phyloP scores from a whole-genome alignment of 1,140 invertebrate genomes.

The Tetramorium alpestre region DNA sequence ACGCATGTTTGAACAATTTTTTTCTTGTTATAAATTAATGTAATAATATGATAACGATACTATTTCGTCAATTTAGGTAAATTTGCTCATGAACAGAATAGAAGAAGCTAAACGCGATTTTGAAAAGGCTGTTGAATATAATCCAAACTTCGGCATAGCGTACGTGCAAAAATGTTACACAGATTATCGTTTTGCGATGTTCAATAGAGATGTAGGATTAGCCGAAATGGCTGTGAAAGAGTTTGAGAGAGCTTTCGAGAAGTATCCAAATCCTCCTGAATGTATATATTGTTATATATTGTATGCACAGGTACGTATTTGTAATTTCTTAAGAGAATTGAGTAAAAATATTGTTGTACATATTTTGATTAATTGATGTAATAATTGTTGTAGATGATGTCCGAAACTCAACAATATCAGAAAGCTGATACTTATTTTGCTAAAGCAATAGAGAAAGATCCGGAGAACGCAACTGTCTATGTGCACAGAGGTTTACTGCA shows the following conservation, averaged over 20 bases:
- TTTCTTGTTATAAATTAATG: neutral
- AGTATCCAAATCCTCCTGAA: constrained; percentile 94
- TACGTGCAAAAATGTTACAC: constrained; percentile 95
- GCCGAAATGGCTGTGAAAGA: constrained; percentile 88
- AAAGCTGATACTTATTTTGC: constrained; percentile 93
- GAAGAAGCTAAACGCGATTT: constrained; percentile 93
- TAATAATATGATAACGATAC: constrained; percentile 15
- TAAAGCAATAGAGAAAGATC: constrained; percentile 93
- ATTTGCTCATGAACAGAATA: constrained; percentile 92
- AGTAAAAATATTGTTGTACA: constrained; percentile 3
- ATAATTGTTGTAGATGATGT: constrained; percentile 51
- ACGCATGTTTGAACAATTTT: neutral
- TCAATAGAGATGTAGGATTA: constrained; percentile 86
- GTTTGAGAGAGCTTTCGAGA: constrained; percentile 91
- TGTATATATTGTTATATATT: constrained; percentile 89
- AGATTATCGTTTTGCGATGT: constrained; percentile 90
- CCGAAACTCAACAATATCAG: constrained; percentile 91
- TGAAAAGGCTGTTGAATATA: constrained; percentile 92
- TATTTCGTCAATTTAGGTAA: constrained; percentile 88
- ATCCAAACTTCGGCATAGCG: constrained; percentile 93
- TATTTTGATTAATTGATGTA: neutral
- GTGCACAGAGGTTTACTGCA: constrained; percentile 95
- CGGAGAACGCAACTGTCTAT: constrained; percentile 93
- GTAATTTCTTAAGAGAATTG: constrained; percentile 18
- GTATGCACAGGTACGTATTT: constrained; percentile 90